Percentiles rank a stretch among this genome's conserved stretches.
Evolutionary conservation across 1,140 invertebrate species (phyloP).

Genomic region (Polypedilum vanderplanki): DNA sequence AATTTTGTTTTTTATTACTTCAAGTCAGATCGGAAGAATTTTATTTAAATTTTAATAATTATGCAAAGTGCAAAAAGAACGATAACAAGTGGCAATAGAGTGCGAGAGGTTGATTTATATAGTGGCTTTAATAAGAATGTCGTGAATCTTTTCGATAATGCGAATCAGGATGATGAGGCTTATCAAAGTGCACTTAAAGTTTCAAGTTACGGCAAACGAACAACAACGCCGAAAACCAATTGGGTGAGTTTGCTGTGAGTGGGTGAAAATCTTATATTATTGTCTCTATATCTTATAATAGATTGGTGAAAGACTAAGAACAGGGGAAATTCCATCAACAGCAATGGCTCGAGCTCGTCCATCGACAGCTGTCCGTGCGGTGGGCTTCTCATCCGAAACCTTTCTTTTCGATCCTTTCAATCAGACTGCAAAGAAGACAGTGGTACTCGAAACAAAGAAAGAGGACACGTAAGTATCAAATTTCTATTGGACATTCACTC

Average conservation of each 20-base stretch:
- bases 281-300: not conserved
- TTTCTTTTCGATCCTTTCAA: constrained; percentile 67
- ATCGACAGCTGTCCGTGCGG: constrained; percentile 92
- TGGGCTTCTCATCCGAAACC: constrained; percentile 78
- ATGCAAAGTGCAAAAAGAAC: constrained; percentile 13
- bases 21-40: not conserved
- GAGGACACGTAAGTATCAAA: constrained; percentile 60
- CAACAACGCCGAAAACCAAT: constrained; percentile 21
- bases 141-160: not conserved
- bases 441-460: constrained; percentile 57
- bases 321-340: not conserved
- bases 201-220: constrained; percentile 15
- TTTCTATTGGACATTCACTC: not conserved
- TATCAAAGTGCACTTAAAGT: constrained; percentile 17
- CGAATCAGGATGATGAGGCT: constrained; percentile 13
- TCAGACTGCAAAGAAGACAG: constrained; percentile 39
- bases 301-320: not conserved
- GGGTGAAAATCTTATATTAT: not conserved
- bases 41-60: constrained; percentile 10
- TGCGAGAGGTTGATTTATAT: constrained; percentile 5
- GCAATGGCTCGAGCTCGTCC: constrained; percentile 54
- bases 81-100: not conserved
- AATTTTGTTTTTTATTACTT: too few species aligned
- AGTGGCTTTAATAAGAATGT: constrained; percentile 24
- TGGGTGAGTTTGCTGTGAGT: not conserved